phyloP scores from a whole-genome alignment of 2,797 vertebrate species.

The Eremophila alpestris region DNA sequence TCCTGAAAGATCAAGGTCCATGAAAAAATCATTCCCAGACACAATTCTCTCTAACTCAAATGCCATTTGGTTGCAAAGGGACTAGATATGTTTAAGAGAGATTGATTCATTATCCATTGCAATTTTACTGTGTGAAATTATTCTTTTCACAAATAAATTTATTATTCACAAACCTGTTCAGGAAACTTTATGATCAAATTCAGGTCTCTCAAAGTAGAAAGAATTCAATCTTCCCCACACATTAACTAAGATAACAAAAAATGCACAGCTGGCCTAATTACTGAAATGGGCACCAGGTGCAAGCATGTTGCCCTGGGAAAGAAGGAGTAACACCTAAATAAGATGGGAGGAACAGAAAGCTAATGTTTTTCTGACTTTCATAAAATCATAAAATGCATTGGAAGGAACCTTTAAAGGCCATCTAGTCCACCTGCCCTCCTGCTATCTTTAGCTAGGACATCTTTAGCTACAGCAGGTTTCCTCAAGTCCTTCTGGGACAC shows the following conservation, averaged over 20 bases:
- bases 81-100: neutral
- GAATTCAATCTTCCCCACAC: neutral
- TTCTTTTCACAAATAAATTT: neutral
- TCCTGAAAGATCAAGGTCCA: neutral
- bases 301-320: neutral
- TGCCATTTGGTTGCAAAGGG: neutral
- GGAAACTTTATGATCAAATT: neutral
- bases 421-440: neutral
- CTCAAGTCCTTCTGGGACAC: neutral
- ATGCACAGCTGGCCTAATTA: neutral
- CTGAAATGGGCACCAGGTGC: neutral
- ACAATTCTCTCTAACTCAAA: neutral
- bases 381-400: neutral
- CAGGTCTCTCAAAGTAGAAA: neutral
- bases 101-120: neutral
- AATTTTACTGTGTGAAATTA: neutral
- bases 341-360: neutral
- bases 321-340: neutral
- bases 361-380: neutral
- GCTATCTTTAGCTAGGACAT: neutral
- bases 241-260: neutral
- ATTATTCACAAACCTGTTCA: neutral
- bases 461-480: neutral
- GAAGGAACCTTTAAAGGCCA: neutral
- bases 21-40: neutral